Evolutionary conservation across 2,797 vertebrate genomes (phyloP).

Genomic region (Poecilia wingei): DNA sequence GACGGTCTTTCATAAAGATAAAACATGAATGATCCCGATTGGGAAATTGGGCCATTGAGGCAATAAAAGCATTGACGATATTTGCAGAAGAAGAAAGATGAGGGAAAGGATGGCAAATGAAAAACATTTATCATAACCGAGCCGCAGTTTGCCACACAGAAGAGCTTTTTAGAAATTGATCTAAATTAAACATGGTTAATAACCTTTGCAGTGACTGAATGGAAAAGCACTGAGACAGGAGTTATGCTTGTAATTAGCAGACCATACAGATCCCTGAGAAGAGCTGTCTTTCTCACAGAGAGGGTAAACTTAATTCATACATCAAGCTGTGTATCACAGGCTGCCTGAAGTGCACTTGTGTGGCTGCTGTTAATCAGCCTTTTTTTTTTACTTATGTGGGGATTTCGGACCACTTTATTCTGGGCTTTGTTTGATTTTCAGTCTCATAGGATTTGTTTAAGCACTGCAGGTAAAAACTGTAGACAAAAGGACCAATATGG

Average conservation of each 20-base stretch:
- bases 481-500: neutral
- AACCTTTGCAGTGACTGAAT: neutral
- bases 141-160: conserved; percentile 2
- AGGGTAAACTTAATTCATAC: neutral
- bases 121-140: conserved; percentile 23
- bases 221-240: neutral
- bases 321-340: conserved; percentile 3
- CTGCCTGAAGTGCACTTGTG: neutral
- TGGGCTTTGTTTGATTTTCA: conserved; percentile 3
- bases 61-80: conserved; percentile 29
- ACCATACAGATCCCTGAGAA: conserved; percentile 4
- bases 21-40: conserved; percentile 6
- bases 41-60: conserved; percentile 41
- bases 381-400: neutral
- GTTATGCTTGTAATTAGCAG: neutral
- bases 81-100: conserved; percentile 7
- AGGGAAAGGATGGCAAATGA: conserved; percentile 35
- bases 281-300: neutral
- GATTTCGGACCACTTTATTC: neutral
- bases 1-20: conserved; percentile 29
- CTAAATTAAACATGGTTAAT: conserved; percentile 15
- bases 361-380: neutral
- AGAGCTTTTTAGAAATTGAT: conserved; percentile 9
- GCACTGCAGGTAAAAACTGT: conserved; percentile 1
- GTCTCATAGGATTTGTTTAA: conserved; percentile 8